A percentile compares a stretch with the other conserved stretches of the same genome.
Evolutionary conservation across 2,113 vertebrate species (phyloP).

Genomic region (Lophochroa leadbeateri): DNA sequence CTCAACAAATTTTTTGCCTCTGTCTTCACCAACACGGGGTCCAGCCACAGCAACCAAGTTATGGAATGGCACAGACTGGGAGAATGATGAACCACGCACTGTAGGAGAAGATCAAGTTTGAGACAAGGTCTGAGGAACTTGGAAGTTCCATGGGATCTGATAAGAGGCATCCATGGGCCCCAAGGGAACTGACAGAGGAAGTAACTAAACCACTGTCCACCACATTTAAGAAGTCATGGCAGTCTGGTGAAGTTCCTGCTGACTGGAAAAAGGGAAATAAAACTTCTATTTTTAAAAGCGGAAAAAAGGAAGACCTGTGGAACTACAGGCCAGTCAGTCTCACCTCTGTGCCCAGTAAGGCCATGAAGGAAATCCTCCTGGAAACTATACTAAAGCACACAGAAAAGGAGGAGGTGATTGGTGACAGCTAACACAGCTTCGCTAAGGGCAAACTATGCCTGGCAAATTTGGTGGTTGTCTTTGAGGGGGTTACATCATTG

Average conservation of each 20-base stretch:
- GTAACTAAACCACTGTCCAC: not conserved
- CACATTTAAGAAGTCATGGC: not conserved
- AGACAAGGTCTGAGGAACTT: not conserved
- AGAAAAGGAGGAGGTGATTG: not conserved
- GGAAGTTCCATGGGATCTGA: not conserved
- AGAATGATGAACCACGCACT: not conserved
- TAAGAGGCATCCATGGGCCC: too few relatives aligned
- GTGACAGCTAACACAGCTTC: not conserved
- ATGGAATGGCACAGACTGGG: not conserved
- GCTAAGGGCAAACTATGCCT: not conserved
- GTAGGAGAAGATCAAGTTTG: not conserved
- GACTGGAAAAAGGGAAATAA: not conserved
- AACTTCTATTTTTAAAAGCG: not conserved
- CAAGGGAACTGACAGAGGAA: accelerated
- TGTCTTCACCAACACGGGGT: not conserved
- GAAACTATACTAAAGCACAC: not conserved
- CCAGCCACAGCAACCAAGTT: not conserved
- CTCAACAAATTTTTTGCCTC: not conserved
- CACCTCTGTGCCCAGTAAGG: not conserved
- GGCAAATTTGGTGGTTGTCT: not conserved
- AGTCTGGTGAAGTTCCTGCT: not conserved
- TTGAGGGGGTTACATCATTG: not conserved
- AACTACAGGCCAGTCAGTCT: not conserved
- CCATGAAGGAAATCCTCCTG: not conserved
- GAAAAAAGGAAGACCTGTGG: not conserved